Conservation (phyloP, 1,140 invertebrate genomes). For the Trinorchestia longiramus region DNA sequence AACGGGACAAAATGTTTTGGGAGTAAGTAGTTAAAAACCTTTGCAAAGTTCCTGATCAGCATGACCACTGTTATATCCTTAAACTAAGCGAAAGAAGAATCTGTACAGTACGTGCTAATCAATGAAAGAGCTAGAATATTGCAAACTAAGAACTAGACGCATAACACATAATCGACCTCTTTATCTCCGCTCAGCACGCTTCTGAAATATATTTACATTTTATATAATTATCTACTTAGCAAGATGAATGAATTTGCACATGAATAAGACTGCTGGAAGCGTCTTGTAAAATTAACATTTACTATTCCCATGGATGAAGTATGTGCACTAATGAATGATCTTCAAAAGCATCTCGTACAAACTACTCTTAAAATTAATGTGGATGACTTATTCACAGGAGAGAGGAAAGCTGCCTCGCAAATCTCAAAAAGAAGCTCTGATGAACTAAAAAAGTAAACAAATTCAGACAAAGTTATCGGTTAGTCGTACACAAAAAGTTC, state of each 20-base stretch:
- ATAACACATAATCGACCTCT: conserved; percentile 37
- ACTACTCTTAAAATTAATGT: conserved; percentile 10
- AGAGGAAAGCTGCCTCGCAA: neutral
- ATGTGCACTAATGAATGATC: conserved; percentile 52
- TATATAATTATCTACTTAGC: conserved; percentile 4
- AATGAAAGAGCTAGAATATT: conserved; percentile 25
- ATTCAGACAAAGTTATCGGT: neutral
- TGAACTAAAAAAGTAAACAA: neutral
- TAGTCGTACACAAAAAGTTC: neutral
- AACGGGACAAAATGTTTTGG: neutral
- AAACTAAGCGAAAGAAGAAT: conserved; percentile 35
- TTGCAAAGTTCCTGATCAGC: neutral
- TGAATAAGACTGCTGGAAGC: conserved; percentile 16
- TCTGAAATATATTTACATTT: conserved; percentile 43
- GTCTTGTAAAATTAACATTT: conserved; percentile 42
- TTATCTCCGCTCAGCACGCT: neutral
- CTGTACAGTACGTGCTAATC: conserved; percentile 34
- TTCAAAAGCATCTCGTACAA: conserved; percentile 43
- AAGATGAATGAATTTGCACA: conserved; percentile 49
- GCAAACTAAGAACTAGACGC: conserved; percentile 45
- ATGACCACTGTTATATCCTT: neutral
- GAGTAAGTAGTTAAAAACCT: neutral
- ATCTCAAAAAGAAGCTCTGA: neutral
- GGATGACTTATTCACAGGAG: conserved; percentile 43
- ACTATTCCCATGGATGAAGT: conserved; percentile 36